phyloP scores from a whole-genome alignment of 2,888 invertebrate species.

The Phengaris arion region DNA sequence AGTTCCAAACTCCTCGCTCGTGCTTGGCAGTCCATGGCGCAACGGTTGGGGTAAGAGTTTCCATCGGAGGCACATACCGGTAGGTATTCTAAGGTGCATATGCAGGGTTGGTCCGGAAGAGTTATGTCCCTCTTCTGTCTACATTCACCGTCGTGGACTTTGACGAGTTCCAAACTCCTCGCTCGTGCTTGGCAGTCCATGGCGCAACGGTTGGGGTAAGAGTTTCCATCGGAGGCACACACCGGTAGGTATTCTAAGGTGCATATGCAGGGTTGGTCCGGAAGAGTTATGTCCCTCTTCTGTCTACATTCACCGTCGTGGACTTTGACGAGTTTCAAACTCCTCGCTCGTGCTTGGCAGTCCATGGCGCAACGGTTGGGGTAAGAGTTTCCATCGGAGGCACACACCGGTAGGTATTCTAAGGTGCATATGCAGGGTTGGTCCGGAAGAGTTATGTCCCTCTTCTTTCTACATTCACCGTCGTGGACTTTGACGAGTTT shows the following conservation, averaged over 20 bases:
- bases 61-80: slow-evolving; percentile 38
- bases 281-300: background rate
- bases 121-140: background rate
- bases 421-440: slow-evolving; percentile 36
- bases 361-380: slow-evolving; percentile 46
- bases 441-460: background rate
- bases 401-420: slow-evolving; percentile 37
- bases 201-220: slow-evolving; percentile 44
- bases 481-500: slow-evolving; percentile 16
- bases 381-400: slow-evolving; percentile 22
- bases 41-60: slow-evolving; percentile 42
- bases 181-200: slow-evolving; percentile 40
- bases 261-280: slow-evolving; percentile 34
- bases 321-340: slow-evolving; percentile 17
- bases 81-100: slow-evolving; percentile 35
- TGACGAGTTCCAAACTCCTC: slow-evolving; percentile 8
- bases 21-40: slow-evolving; percentile 42
- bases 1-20: background rate
- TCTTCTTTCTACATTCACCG: slow-evolving; percentile 2
- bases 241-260: slow-evolving; percentile 29
- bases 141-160: slow-evolving; percentile 19
- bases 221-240: slow-evolving; percentile 37
- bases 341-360: slow-evolving; percentile 37
- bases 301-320: slow-evolving; percentile 15
- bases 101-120: slow-evolving; percentile 15